phyloP scores from a whole-genome alignment of 35 echinoderm and acorn worm species.

The Ophioderma brevispina region DNA sequence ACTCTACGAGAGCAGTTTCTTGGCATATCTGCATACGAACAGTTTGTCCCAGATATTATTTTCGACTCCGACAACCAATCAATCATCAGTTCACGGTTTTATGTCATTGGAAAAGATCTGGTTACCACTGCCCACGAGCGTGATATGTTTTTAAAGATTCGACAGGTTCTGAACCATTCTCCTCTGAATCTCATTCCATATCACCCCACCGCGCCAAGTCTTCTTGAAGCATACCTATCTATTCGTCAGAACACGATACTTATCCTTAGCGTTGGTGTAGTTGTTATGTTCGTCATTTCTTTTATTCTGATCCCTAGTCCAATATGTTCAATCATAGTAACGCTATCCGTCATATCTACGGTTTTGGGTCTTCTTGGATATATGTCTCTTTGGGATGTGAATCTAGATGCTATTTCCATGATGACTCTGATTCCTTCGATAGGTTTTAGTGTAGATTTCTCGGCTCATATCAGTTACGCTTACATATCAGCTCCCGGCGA shows the following conservation, averaged over 20 bases:
- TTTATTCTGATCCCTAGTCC: slow-evolving; percentile 78
- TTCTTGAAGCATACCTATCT: neutral
- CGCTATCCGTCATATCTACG: slow-evolving; percentile 65
- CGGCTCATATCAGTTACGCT: slow-evolving; percentile 76
- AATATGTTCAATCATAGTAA: slow-evolving; percentile 73
- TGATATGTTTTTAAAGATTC: neutral
- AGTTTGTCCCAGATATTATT: slow-evolving; percentile 40
- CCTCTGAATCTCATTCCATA: neutral
- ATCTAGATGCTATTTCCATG: slow-evolving; percentile 83
- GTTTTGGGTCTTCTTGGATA: slow-evolving; percentile 61
- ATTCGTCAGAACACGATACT: slow-evolving; percentile 33
- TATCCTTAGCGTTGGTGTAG: slow-evolving; percentile 45
- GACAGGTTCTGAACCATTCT: neutral
- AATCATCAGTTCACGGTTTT: slow-evolving; percentile 31
- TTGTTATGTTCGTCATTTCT: slow-evolving; percentile 66
- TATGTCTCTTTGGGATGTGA: slow-evolving; percentile 79
- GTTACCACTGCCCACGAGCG: neutral
- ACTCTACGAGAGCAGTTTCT: slow-evolving; percentile 33
- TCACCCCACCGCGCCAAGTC: neutral
- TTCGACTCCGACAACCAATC: neutral
- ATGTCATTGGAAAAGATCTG: neutral
- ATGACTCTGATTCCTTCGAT: slow-evolving; percentile 63
- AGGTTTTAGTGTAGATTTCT: slow-evolving; percentile 74
- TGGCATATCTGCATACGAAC: neutral
- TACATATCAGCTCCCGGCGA: neutral